phyloP scores from a whole-genome alignment of 2,888 invertebrate species.

The Agelastica alni region DNA sequence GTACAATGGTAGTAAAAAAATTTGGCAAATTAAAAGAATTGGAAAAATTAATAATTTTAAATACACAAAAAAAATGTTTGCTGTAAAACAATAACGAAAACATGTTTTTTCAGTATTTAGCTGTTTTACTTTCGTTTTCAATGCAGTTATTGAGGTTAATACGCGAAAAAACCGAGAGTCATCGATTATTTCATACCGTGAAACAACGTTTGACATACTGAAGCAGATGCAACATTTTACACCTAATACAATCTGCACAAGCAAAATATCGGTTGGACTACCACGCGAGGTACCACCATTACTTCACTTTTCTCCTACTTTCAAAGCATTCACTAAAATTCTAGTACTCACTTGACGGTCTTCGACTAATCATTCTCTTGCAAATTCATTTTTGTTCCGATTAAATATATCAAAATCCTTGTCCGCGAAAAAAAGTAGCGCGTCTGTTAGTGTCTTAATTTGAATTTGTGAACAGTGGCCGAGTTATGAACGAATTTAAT shows the following conservation, averaged over 20 bases:
- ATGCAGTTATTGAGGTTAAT: slow-evolving; percentile 17
- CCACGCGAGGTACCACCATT: slow-evolving; percentile 30
- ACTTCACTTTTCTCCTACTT: slow-evolving; percentile 48
- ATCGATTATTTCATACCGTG: slow-evolving; percentile 19
- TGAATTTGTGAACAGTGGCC: not conserved
- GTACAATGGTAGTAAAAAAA: too few relatives aligned
- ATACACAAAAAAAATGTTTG: too few relatives aligned
- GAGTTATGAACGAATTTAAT: slow-evolving; percentile 6
- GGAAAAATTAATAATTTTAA: too few relatives aligned
- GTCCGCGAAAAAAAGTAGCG: not conserved
- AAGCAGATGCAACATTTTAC: slow-evolving; percentile 27
- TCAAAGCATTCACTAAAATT: slow-evolving; percentile 36
- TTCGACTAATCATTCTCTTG: slow-evolving; percentile 18
- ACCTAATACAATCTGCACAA: slow-evolving; percentile 18
- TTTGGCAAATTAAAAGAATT: too few relatives aligned
- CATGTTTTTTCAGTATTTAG: not conserved
- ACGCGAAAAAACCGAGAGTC: slow-evolving; percentile 16
- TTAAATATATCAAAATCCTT: not conserved
- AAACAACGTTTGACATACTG: slow-evolving; percentile 17
- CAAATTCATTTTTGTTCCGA: not conserved
- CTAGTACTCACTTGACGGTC: slow-evolving; percentile 34
- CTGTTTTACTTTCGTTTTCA: slow-evolving; percentile 12
- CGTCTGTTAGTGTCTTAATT: too few relatives aligned
- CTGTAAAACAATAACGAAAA: too few relatives aligned
- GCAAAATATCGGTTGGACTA: slow-evolving; percentile 13